phyloP scores from a whole-genome alignment of 2,113 vertebrate species.

The Solenodon paradoxus region DNA sequence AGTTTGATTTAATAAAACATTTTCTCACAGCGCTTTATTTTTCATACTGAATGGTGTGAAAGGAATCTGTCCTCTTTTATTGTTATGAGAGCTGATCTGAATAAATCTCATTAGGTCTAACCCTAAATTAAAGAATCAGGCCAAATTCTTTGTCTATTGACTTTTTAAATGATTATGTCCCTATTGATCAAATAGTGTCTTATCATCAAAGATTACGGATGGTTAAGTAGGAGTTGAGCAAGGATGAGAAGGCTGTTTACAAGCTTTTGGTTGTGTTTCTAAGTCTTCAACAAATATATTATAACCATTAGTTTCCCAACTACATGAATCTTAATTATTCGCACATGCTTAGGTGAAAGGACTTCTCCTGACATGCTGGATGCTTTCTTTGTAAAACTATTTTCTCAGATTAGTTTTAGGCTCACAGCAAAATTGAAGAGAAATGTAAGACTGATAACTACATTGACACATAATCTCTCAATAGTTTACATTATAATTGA shows the following conservation, averaged over 20 bases:
- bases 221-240: not conserved
- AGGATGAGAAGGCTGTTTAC: not conserved
- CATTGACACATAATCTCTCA: too few species aligned
- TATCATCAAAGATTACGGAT: not conserved
- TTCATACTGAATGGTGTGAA: not conserved
- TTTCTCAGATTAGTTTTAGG: not conserved
- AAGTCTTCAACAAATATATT: not conserved
- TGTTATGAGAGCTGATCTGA: not conserved
- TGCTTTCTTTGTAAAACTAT: not conserved
- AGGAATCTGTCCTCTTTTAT: not conserved
- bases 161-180: not conserved
- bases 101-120: slow-evolving; percentile 12
- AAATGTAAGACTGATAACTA: too few species aligned
- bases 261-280: not conserved
- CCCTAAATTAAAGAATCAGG: not conserved
- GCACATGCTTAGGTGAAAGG: not conserved
- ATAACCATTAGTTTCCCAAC: not conserved
- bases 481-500: not conserved
- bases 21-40: slow-evolving; percentile 7
- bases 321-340: not conserved
- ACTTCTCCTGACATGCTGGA: not conserved
- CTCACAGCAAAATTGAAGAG: not conserved
- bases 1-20: not conserved
- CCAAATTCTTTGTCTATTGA: not conserved
- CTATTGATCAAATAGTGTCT: not conserved